phyloP scores from a whole-genome alignment of 2,113 vertebrate species.

The Caracal caracal region DNA sequence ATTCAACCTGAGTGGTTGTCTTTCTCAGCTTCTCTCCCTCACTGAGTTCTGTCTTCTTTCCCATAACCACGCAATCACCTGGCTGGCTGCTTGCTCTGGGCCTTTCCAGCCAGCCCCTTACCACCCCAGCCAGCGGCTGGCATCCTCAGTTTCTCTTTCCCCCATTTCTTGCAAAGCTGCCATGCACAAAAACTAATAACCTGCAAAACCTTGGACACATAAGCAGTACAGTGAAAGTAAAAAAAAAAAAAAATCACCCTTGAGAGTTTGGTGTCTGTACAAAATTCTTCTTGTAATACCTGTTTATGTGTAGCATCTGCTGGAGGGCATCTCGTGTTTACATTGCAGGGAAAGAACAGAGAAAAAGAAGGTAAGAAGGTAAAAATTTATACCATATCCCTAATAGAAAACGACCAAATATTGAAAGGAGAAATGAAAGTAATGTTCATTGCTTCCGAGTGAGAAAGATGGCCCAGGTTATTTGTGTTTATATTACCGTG shows the following conservation, averaged over 20 bases:
- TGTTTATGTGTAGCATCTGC: rapidly evolving
- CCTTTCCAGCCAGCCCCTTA: rapidly evolving
- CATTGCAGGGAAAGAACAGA: not conserved
- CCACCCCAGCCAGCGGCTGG: not conserved
- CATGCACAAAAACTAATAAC: too few species aligned
- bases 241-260: not conserved
- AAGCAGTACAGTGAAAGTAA: not conserved
- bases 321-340: not conserved
- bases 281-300: rapidly evolving
- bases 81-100: rapidly evolving
- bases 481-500: not conserved
- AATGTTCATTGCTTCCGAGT: not conserved
- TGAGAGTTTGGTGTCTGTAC: not conserved
- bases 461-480: not conserved
- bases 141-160: too few species aligned
- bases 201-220: not conserved
- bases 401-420: not conserved
- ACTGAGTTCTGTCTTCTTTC: too few species aligned
- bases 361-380: not conserved
- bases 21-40: not conserved
- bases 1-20: rapidly evolving
- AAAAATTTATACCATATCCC: not conserved
- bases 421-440: not conserved
- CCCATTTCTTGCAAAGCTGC: too few species aligned
- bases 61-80: not conserved